Evolutionary conservation across 2,797 vertebrate species (phyloP), one percentile per base, ranked within the genome.

Genomic region (Sebastes matsubarae): DNA sequence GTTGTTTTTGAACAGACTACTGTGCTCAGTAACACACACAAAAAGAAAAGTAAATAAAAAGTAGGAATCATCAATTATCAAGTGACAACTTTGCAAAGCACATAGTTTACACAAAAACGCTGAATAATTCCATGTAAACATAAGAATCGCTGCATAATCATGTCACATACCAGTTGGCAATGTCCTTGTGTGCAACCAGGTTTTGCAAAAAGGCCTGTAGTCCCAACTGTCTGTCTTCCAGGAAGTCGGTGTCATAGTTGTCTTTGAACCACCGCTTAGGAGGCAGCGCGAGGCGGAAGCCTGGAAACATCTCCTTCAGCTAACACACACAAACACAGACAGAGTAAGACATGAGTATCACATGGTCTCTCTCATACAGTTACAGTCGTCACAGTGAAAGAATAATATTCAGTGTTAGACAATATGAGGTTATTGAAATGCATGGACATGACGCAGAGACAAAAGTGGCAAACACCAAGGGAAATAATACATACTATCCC

Each of bases 231-330:
- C 95, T 80, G 79, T 99, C 98, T 88, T 99, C 98, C 88, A 99
- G 91, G 94, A 99, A 99, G 91, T 98, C 96, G 0, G 92, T 96
- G 80, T 98, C 96, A 32, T 99, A 99, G 91, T 99, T 99, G 91
- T 99, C 97, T 93, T 98, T 99, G 91, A 99, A 99, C 97, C 98
- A 99, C 42, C 98, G 97, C 87, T 99, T 99, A 4, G 98, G 97
- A 30, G 98, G 98, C 89, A 99, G 95, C 6, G 97, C 94, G 80
- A 99, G 95, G 58, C 97, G 96, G 94, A 98, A 98, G 68, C 97
- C 96, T 0, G 98, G 98, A 90, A 99, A 99, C 96, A 96, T 97
- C 79, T 99, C 98, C 91, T 97, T 99, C 6, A 99, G 94, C 98
- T 99, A 77, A 68, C 18, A 82, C 2, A 38, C 11, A 75, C 18